Evolutionary conservation across 2,888 invertebrate genomes (phyloP).

Genomic region (Labia minor): DNA sequence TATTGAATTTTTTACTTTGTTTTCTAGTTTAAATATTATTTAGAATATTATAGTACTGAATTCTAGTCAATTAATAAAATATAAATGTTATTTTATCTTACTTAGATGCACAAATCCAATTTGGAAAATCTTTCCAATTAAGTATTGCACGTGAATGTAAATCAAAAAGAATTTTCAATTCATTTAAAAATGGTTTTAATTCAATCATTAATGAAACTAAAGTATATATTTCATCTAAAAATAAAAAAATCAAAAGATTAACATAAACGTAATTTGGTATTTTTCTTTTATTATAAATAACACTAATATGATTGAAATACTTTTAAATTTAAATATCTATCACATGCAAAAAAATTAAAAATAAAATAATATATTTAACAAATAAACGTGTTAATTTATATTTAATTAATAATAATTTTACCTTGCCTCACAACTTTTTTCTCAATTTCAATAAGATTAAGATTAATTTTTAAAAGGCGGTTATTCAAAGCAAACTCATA

Average conservation of each 20-base stretch:
- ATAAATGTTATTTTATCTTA: slow-evolving; percentile 13
- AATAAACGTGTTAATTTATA: background rate
- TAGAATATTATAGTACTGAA: no score
- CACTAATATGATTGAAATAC: no score
- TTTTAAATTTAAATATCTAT: no score
- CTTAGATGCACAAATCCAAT: slow-evolving; percentile 36
- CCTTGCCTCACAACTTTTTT: slow-evolving; percentile 35
- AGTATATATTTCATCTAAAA: slow-evolving; percentile 20
- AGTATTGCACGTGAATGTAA: slow-evolving; percentile 35
- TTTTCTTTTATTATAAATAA: background rate
- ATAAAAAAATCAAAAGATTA: background rate
- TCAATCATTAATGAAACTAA: slow-evolving; percentile 35
- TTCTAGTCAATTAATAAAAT: background rate
- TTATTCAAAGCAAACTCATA: slow-evolving; percentile 38
- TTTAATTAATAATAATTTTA: slow-evolving; percentile 20
- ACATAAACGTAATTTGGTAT: background rate
- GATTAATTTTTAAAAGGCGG: slow-evolving; percentile 35
- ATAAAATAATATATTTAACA: no score
- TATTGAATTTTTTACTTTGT: no score
- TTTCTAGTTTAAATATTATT: no score
- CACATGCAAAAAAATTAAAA: no score
- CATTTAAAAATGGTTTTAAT: slow-evolving; percentile 33
- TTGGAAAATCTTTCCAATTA: slow-evolving; percentile 34
- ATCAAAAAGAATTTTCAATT: slow-evolving; percentile 35
- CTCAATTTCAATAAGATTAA: slow-evolving; percentile 36